A percentile compares a stretch with the other conserved stretches of the same genome.
Evolutionary conservation across 2,888 invertebrate genomes (phyloP).

Genomic region (Cacoxenus indagator): DNA sequence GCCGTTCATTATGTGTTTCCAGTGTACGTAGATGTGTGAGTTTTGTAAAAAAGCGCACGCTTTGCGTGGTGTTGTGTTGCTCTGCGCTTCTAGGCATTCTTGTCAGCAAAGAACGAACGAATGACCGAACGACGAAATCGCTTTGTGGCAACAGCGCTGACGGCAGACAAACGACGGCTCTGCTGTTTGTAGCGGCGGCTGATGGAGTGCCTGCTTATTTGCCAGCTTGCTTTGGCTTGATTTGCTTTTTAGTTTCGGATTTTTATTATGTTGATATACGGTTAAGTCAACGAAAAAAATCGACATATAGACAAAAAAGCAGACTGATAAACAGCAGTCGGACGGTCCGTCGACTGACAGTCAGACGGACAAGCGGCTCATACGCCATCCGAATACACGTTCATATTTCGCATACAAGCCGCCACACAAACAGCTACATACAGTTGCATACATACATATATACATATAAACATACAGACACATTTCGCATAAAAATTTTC

Average conservation of each 20-base stretch:
- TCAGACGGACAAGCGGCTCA: too few species aligned
- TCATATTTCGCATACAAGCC: constrained; percentile 2
- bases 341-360: too few species aligned
- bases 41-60: neutral
- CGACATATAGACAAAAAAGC: constrained; percentile 7
- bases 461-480: constrained; percentile 5
- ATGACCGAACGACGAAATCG: neutral
- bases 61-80: neutral
- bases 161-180: neutral
- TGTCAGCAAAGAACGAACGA: neutral
- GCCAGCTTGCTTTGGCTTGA: neutral
- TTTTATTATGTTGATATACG: constrained; percentile 8
- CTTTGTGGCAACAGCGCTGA: neutral
- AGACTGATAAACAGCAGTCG: too few species aligned
- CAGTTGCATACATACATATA: neutral
- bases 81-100: neutral
- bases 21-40: neutral
- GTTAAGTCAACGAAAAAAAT: constrained; percentile 30
- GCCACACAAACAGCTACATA: neutral
- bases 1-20: neutral
- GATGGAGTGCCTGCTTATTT: neutral
- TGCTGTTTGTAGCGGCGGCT: neutral
- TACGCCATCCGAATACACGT: neutral
- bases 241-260: neutral
- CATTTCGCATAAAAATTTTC: neutral